Base-by-base conservation (phyloP, 2,888 invertebrate species). In the Drosophila suboccidentalis region DNA sequence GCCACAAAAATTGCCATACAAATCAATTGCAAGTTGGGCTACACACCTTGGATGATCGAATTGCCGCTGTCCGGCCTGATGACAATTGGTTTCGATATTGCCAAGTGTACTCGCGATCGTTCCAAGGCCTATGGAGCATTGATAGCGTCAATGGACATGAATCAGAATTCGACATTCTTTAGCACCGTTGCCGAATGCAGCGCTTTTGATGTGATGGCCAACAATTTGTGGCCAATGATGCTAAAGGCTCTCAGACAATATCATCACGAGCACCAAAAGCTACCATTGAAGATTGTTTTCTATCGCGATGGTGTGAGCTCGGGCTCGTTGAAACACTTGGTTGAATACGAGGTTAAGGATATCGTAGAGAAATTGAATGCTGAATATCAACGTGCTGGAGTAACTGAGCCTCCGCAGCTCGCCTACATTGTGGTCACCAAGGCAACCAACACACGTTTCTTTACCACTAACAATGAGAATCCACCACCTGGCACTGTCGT, bases 281-380 rank as follows among this genome's bases (percentile, higher is more conserved):
- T 95, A 91, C 98, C 98, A 0, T 93, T 94, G 0, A 94, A 95
- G 1, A 96, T 99, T 50, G 90, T 98, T 1, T 94, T 98, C 39
- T 98, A 96, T 92, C 94, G 99, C 10, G 98, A 99, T 92, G 98
- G 98, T 15, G 98, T 98, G 0, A 97, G 98, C 1, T 98, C 98
- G 71, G 98, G 98, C 0, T 97, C 98, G 80, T 93, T 98, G 3
- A 94, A 95, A 0, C 96, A 95, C 63, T 97, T 98, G 0, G 93
- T 94, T 19, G 94, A 95, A 4, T 95, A 96, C 68, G 98, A 99
- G 92, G 95, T 98, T 38, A 92, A 93, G 66, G 93, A 94, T 51
- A 90, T 96, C 0, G 95, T 94, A 36, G 93, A 93, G 5, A 94
- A 94, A 29, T 90, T 97, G 0, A 81, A 91, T 0, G 92, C 93